phyloP scores from a whole-genome alignment of 2,113 vertebrate genomes.

The Sinocyclocheilus rhinocerous region DNA sequence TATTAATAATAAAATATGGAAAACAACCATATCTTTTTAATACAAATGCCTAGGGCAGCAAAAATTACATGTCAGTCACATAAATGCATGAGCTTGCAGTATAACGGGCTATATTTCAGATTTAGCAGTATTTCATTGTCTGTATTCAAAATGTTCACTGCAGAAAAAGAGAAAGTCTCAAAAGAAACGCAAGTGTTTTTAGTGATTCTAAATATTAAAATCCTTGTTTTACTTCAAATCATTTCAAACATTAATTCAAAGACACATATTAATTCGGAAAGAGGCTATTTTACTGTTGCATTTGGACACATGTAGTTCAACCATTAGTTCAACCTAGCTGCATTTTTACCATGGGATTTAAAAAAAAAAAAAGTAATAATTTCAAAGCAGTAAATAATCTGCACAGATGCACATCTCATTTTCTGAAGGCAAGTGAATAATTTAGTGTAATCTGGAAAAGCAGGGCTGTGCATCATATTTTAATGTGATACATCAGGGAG shows the following conservation, averaged over 20 bases:
- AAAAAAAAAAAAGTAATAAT: conserved; percentile 62
- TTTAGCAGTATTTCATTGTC: background rate
- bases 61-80: background rate
- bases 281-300: background rate
- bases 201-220: background rate
- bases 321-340: conserved; percentile 74
- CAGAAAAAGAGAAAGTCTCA: background rate
- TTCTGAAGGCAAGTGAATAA: conserved; percentile 79
- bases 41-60: background rate
- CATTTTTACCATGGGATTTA: conserved; percentile 67
- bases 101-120: background rate
- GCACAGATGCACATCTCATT: conserved; percentile 72
- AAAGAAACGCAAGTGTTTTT: background rate
- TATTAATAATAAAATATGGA: background rate
- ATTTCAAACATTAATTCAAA: background rate
- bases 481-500: conserved; percentile 80
- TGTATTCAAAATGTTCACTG: background rate
- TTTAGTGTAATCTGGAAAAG: conserved; percentile 80
- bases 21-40: background rate
- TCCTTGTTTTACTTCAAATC: background rate
- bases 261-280: background rate
- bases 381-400: conserved; percentile 78
- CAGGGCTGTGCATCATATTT: conserved; percentile 81
- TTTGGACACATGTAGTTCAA: conserved; percentile 55
- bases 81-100: background rate